phyloP scores from a whole-genome alignment of 2,113 vertebrate species.

The Penelope pileata region DNA sequence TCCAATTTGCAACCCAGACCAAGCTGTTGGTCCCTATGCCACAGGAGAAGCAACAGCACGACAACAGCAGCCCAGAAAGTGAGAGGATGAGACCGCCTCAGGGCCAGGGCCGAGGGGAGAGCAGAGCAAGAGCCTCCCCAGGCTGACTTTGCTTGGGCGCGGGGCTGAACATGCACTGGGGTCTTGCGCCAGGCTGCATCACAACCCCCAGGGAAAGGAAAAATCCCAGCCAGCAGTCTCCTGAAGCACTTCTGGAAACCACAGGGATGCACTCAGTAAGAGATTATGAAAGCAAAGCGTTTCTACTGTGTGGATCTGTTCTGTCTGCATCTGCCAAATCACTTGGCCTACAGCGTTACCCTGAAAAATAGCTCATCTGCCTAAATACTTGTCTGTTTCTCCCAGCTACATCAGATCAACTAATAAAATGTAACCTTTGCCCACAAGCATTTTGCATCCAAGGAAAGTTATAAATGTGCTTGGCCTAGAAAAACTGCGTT shows the following conservation, averaged over 20 bases:
- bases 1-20: background rate
- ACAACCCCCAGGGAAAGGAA: background rate
- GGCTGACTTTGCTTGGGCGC: background rate
- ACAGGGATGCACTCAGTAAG: background rate
- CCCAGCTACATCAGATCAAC: background rate
- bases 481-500: background rate
- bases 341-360: background rate
- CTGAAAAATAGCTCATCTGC: background rate
- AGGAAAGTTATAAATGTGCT: background rate
- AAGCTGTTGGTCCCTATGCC: background rate
- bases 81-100: background rate
- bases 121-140: background rate
- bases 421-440: background rate
- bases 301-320: background rate
- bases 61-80: fast-evolving
- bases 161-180: fast-evolving
- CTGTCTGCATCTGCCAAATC: background rate
- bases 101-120: fast-evolving
- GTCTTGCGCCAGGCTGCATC: background rate
- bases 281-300: background rate
- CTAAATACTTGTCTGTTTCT: background rate
- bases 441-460: background rate
- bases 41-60: background rate
- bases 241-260: background rate
- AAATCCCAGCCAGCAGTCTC: background rate